Percentiles rank a stretch among this genome's conserved stretches.
phyloP scores from a whole-genome alignment of 2,797 vertebrate species.

The Xyrichtys novacula region DNA sequence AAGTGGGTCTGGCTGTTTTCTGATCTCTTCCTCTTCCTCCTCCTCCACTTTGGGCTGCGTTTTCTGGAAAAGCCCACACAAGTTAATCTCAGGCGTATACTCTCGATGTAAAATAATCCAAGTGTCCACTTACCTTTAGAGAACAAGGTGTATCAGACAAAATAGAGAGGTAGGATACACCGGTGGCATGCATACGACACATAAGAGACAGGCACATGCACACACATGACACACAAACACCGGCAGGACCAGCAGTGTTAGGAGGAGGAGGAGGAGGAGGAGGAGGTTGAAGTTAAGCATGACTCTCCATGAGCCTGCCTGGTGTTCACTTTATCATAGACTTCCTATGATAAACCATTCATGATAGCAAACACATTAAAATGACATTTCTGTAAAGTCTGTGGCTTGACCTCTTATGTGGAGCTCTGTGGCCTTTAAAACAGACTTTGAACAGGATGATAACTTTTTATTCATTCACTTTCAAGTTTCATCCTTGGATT shows the following conservation, averaged over 20 bases:
- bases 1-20: constrained; percentile 94
- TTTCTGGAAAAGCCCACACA: constrained; percentile 85
- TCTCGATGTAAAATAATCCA: not conserved
- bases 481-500: constrained; percentile 12
- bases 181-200: constrained; percentile 64
- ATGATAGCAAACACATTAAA: constrained; percentile 15
- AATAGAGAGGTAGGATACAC: constrained; percentile 1
- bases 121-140: constrained; percentile 51
- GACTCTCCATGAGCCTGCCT: constrained; percentile 53
- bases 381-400: not conserved
- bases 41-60: constrained; percentile 92
- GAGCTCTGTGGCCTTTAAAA: constrained; percentile 9
- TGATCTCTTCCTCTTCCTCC: constrained; percentile 91
- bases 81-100: constrained; percentile 2
- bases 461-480: constrained; percentile 21
- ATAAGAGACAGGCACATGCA: constrained; percentile 36
- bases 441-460: too few species aligned
- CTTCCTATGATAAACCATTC: constrained; percentile 8
- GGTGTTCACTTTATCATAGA: constrained; percentile 32
- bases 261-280: constrained; percentile 32
- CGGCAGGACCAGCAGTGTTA: constrained; percentile 51
- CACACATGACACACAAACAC: constrained; percentile 2
- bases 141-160: constrained; percentile 48
- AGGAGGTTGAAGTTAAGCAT: constrained; percentile 53
- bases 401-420: not conserved